Conservation (phyloP, 1,140 invertebrate genomes). For the Olivierus martensii region DNA sequence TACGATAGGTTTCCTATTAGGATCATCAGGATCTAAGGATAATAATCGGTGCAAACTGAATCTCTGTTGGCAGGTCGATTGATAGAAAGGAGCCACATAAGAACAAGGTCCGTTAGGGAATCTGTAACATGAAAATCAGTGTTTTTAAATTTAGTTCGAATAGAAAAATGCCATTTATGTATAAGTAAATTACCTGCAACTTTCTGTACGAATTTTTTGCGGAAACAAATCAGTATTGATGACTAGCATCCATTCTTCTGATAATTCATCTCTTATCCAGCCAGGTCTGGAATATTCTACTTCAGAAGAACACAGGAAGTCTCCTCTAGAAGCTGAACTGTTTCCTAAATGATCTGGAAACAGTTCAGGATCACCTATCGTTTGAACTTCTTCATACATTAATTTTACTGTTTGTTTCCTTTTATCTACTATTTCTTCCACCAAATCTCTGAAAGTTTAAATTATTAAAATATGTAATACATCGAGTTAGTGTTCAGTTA, state of each 20-base stretch:
- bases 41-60: slow-evolving; percentile 30
- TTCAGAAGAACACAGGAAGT: slow-evolving; percentile 32
- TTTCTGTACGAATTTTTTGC: slow-evolving; percentile 31
- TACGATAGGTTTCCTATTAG: slow-evolving; percentile 24
- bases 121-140: slow-evolving; percentile 15
- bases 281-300: slow-evolving; percentile 29
- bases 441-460: slow-evolving; percentile 6
- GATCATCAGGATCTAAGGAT: slow-evolving; percentile 28
- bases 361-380: slow-evolving; percentile 17
- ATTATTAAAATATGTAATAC: too few species aligned
- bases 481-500: too few species aligned
- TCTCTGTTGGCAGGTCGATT: slow-evolving; percentile 28
- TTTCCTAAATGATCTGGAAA: slow-evolving; percentile 8
- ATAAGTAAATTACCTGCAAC: slow-evolving; percentile 29
- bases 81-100: slow-evolving; percentile 31
- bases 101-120: slow-evolving; percentile 28
- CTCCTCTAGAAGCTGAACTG: slow-evolving; percentile 21
- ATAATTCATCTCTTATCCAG: slow-evolving; percentile 30
- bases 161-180: neutral
- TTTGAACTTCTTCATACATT: slow-evolving; percentile 18
- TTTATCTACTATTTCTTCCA: slow-evolving; percentile 11
- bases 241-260: slow-evolving; percentile 31
- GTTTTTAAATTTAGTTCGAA: neutral
- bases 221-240: slow-evolving; percentile 30
- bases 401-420: slow-evolving; percentile 10